These are phyloP conservation scores for Didymodactylos carnosus DNA, from an alignment of 2,888 invertebrate genomes.

Conservation along the genomic window DNA sequence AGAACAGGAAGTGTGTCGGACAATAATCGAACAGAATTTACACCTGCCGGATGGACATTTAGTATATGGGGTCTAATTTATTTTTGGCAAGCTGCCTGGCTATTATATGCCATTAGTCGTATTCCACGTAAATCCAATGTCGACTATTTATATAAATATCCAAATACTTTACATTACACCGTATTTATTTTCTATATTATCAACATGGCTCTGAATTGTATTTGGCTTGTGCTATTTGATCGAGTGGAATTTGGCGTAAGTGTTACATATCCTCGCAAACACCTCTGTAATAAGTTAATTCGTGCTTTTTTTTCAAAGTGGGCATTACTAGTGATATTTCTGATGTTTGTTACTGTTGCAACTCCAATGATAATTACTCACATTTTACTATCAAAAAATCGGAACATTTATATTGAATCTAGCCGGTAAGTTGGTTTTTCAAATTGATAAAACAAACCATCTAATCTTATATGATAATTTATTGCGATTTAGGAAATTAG, in stretches of 20 bases:
- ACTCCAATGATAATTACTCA: neutral
- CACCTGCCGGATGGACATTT: neutral
- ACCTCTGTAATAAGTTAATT: neutral
- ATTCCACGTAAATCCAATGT: neutral
- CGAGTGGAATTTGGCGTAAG: neutral
- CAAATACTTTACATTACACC: neutral
- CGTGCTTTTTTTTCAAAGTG: neutral
- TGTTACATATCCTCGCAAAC: neutral
- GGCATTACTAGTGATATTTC: neutral
- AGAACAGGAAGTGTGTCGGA: neutral
- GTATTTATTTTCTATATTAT: neutral
- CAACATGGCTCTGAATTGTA: neutral
- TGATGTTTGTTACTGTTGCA: neutral
- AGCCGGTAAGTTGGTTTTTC: neutral
- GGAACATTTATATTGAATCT: neutral
- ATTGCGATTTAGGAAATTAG: neutral
- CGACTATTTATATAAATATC: neutral
- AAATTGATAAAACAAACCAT: no score
- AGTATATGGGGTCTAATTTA: neutral
- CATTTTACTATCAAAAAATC: neutral
- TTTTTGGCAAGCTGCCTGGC: neutral
- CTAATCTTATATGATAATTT: neutral
- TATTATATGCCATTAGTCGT: neutral
- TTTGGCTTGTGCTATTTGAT: neutral
- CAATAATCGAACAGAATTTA: neutral